These are phyloP conservation scores for Daphoenositta chrysoptera DNA, from an alignment of 2,113 vertebrate genomes.

Conservation along the genomic window DNA sequence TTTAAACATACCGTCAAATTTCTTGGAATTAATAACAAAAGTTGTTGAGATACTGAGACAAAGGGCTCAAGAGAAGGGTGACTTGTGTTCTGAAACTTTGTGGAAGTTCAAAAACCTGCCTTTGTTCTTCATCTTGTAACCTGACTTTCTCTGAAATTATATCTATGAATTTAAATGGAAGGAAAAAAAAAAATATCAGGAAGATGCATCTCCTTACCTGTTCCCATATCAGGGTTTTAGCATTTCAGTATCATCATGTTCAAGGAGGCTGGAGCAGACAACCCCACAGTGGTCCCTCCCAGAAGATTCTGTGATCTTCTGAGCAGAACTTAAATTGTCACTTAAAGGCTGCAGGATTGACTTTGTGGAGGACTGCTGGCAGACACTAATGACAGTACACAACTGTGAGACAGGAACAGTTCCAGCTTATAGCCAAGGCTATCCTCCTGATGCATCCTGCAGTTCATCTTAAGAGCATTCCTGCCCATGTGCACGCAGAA, in stretches of 20 bases:
- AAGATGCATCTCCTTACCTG: not conserved
- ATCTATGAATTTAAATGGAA: not conserved
- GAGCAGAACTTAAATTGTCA: not conserved
- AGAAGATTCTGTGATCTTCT: not conserved
- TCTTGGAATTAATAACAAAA: not conserved
- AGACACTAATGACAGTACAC: not conserved
- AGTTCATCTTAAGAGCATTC: not conserved
- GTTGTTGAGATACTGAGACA: not conserved
- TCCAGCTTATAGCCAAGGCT: not conserved
- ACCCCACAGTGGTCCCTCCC: not conserved
- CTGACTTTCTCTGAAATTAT: not conserved
- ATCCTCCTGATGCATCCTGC: not conserved
- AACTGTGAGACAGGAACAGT: not conserved
- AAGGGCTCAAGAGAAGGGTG: not conserved
- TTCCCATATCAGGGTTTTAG: not conserved
- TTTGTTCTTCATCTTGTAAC: not conserved
- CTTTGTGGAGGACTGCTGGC: not conserved
- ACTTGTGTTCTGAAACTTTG: not conserved
- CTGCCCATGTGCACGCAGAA: not conserved
- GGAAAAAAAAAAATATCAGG: not conserved
- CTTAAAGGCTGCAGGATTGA: not conserved
- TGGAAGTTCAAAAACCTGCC: not conserved
- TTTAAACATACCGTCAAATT: not conserved
- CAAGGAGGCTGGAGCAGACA: not conserved
- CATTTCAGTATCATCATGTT: not conserved